Percentiles rank a stretch among this genome's conserved stretches.
Conservation (phyloP, 1,140 invertebrate genomes). For the Dendroctonus ponderosae region DNA sequence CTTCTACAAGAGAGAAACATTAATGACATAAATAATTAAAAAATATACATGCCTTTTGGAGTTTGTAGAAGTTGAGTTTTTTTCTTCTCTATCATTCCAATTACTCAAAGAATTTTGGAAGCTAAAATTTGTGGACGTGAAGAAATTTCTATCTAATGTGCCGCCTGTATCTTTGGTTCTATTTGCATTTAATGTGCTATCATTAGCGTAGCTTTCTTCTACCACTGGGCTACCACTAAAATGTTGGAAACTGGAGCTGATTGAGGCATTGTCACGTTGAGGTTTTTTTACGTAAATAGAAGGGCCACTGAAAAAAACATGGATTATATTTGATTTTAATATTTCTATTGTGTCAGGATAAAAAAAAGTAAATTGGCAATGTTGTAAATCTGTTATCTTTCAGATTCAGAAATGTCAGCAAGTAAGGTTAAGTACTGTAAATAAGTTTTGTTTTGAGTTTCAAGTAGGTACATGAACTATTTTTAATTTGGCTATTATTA, state of each 20-base stretch:
- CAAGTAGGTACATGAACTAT: no score
- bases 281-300: conserved; percentile 14
- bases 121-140: conserved; percentile 13
- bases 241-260: conserved; percentile 14
- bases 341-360: no score
- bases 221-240: background rate
- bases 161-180: background rate
- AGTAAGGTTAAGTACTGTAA: no score
- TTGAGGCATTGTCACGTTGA: conserved; percentile 4
- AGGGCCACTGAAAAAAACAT: conserved; percentile 4
- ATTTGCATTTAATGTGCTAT: background rate
- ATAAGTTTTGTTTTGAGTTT: no score
- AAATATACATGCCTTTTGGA: no score
- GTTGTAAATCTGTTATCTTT: no score
- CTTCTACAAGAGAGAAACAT: background rate
- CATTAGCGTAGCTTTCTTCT: background rate
- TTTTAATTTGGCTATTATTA: no score
- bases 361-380: no score
- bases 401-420: no score
- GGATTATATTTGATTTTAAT: no score
- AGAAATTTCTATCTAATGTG: conserved; percentile 20
- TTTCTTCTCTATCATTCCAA: background rate
- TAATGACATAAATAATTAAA: no score
- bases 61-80: no score
- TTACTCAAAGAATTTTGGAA: conserved; percentile 3